Evolutionary conservation across 2,113 vertebrate genomes (phyloP).

Genomic region (Hepsetus odoe): DNA sequence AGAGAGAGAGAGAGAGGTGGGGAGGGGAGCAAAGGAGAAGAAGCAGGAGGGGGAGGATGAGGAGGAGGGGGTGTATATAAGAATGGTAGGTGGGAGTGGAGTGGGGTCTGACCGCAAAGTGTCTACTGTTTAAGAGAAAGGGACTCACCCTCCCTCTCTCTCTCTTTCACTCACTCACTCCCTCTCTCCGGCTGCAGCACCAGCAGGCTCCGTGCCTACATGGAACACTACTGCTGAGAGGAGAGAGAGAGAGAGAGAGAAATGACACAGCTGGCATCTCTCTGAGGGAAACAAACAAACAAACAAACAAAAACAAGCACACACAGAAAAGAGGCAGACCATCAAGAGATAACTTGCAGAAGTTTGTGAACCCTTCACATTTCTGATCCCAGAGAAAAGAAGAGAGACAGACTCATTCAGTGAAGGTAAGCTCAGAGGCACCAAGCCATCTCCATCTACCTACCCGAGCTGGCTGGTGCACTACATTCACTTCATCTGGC

Average conservation of each 20-base stretch:
- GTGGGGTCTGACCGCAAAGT: slow-evolving; percentile 79
- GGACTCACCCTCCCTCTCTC: slow-evolving; percentile 67
- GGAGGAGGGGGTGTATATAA: slow-evolving; percentile 47
- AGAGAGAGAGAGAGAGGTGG: slow-evolving; percentile 60
- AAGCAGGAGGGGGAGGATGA: slow-evolving; percentile 52
- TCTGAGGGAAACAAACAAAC: slow-evolving; percentile 61
- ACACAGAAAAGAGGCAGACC: neutral
- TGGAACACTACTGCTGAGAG: slow-evolving; percentile 56
- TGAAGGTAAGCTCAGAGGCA: slow-evolving; percentile 49
- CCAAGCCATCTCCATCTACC: slow-evolving; percentile 24
- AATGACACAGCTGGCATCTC: slow-evolving; percentile 74
- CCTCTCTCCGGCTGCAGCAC: slow-evolving; percentile 59
- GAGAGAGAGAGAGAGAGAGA: slow-evolving; percentile 47
- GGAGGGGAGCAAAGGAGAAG: neutral
- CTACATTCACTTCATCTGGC: neutral
- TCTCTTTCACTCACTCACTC: slow-evolving; percentile 54
- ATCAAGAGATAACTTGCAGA: slow-evolving; percentile 29
- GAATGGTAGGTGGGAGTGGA: slow-evolving; percentile 64
- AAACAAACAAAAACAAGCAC: slow-evolving; percentile 41
- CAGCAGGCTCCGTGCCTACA: slow-evolving; percentile 57
- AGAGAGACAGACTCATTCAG: neutral
- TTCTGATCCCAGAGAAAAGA: slow-evolving; percentile 10
- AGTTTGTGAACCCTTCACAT: slow-evolving; percentile 16
- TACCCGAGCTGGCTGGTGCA: slow-evolving; percentile 12
- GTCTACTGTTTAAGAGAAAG: slow-evolving; percentile 79